Percentiles rank a stretch among this genome's conserved stretches.
phyloP scores from a whole-genome alignment of 2,797 vertebrate species.

The Gallinago nigripennis region DNA sequence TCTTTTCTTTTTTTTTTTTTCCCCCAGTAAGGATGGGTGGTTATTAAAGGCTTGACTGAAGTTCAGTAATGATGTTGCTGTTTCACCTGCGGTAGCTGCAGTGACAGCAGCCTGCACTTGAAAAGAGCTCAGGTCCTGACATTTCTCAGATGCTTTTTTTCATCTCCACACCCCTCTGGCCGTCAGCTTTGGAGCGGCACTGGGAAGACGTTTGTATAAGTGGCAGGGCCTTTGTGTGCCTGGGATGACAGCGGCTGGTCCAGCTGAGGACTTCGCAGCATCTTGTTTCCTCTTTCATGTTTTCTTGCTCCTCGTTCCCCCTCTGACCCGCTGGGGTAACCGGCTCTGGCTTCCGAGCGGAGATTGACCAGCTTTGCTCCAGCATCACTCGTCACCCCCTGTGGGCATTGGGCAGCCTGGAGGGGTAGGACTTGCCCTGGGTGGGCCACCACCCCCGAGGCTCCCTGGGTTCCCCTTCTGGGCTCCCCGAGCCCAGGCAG shows the following conservation, averaged over 20 bases:
- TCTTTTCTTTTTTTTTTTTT: background rate
- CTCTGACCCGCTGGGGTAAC: accelerated
- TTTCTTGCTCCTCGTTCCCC: background rate
- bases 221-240: background rate
- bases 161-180: background rate
- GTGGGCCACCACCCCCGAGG: accelerated
- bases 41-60: background rate
- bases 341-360: accelerated
- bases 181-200: accelerated
- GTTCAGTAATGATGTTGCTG: background rate
- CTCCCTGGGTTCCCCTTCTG: background rate
- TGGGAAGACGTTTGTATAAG: background rate
- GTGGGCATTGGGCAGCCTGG: accelerated
- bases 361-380: background rate
- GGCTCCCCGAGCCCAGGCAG: background rate
- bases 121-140: accelerated
- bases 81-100: background rate
- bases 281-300: background rate
- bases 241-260: accelerated
- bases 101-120: background rate
- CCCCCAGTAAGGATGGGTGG: background rate
- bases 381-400: accelerated
- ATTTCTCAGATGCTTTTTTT: background rate
- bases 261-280: accelerated
- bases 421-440: background rate